Percentiles rank a stretch among this genome's conserved stretches.
Conservation (phyloP, 2,113 vertebrate species). For the Benitochromis conjunctus region DNA sequence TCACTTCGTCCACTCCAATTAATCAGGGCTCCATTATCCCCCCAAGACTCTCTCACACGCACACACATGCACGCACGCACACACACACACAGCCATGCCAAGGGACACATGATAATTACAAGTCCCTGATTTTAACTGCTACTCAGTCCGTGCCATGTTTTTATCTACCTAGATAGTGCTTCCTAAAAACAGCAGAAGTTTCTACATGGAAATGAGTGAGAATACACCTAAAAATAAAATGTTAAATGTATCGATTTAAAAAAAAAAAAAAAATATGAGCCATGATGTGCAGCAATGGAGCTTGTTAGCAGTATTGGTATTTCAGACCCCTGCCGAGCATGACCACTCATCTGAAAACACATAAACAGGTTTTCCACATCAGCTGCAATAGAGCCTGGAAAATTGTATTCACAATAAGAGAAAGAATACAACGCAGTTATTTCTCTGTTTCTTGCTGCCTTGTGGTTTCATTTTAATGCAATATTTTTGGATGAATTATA, state of each 20-base stretch:
- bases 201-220: not conserved
- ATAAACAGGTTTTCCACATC: not conserved
- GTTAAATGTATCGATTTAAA: not conserved
- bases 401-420: not conserved
- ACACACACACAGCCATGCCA: not conserved
- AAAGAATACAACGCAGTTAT: not conserved
- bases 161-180: not conserved
- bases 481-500: constrained; percentile 39
- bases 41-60: not conserved
- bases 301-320: not conserved
- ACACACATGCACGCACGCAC: not conserved
- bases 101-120: constrained; percentile 32
- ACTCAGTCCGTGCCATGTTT: not conserved
- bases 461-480: constrained; percentile 9
- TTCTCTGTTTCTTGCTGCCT: not conserved
- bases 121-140: not conserved
- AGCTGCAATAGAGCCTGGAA: not conserved
- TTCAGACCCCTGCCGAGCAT: not conserved
- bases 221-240: not conserved
- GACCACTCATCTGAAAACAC: constrained; percentile 2
- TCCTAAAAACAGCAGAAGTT: not conserved
- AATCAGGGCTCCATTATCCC: constrained; percentile 43
- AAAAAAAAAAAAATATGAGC: no score
- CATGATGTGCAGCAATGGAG: not conserved
- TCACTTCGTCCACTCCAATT: constrained; percentile 60